Evolutionary conservation across 2,113 vertebrate species (phyloP), one percentile per base, ranked within the genome.

Genomic region (Triplophysa rosa): DNA sequence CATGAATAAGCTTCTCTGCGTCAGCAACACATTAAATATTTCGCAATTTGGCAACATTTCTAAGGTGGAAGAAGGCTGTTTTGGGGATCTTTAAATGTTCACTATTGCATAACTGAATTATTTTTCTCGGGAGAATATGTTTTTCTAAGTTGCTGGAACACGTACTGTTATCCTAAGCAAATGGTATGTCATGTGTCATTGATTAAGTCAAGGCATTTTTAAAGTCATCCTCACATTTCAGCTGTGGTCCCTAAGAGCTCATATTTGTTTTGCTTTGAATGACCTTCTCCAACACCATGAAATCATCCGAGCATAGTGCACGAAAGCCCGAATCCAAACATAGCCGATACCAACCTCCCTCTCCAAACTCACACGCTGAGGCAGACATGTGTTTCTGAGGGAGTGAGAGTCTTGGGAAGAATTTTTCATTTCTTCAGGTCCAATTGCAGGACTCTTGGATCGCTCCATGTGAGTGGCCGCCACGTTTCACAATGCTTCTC

Each of bases 361-460:
- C 16, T 24, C 12, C 19, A 63, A 71, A 66, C 67, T 29, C 33
- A 2, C 49, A 78, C 10, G 59, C 75, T 33, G 8, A 64, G 21
- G n/a, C 13, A 23, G 17, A 19, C 67, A 54, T 78, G 79, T 74
- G 65, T 78, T 78, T 79, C 77, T 70, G 63, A 64, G 9, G 26
- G 4, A 71, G 21, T 24, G 4, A 29, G 56, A 42, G 71, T 76
- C 59, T 14, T 9, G 29, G 68, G 69, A 75, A 24, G 47, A 23
- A 62, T 78, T 83, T 79, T 47, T 79, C 65, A 81, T 74, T 81
- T 75, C 14, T 69, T 37, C 33, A 71, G 62, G 65, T 65, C n/a
- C 17, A 45, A 40, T 65, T 77, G 61, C 29, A 65, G 49, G 33
- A 49, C 78, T 84, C 75, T 87, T 84, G 80, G 70, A 75, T 79